Conservation (phyloP, 2,113 vertebrate species). For the Ia io region DNA sequence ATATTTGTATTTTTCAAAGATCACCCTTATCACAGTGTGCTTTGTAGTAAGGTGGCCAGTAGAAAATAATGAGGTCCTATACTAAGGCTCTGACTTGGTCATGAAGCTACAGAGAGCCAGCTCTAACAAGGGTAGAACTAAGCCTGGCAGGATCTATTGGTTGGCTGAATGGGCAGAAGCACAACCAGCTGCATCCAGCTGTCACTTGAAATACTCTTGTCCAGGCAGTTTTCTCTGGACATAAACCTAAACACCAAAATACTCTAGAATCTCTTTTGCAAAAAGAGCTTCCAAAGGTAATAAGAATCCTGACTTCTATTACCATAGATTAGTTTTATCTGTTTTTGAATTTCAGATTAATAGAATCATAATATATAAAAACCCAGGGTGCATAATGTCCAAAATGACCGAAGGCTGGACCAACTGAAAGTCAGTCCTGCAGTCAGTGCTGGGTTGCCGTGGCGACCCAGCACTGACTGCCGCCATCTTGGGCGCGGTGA, state of each 20-base stretch:
- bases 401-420: no score
- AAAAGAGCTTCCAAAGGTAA: conserved; percentile 10
- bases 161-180: background rate
- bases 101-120: background rate
- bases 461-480: no score
- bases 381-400: no score
- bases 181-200: background rate
- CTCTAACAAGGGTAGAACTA: background rate
- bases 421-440: no score
- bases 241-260: background rate
- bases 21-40: background rate
- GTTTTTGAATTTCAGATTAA: conserved; percentile 12
- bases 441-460: no score
- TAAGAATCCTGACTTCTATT: background rate
- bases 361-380: background rate
- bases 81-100: background rate
- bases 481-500: no score
- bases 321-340: background rate
- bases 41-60: background rate
- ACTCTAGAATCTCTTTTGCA: background rate
- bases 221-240: background rate
- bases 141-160: background rate
- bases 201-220: background rate
- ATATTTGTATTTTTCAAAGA: background rate
- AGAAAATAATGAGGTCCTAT: conserved; percentile 1